Conservation (phyloP, 2,888 invertebrate genomes). For the Nebria salina region DNA sequence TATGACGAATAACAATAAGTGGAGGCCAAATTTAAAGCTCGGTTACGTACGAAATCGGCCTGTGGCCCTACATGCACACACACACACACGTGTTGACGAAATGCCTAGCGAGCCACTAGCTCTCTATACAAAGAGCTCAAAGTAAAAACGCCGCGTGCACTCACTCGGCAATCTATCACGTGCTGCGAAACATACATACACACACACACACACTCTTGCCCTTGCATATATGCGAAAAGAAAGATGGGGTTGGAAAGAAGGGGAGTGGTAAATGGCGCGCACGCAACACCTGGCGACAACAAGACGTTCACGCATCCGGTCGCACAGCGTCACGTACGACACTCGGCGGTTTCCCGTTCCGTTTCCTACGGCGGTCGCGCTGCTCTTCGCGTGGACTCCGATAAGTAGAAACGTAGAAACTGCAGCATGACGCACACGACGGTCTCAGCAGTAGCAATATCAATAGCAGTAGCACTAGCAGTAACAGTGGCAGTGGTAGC, state of each 20-base stretch:
- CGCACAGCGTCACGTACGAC: slow-evolving; percentile 29
- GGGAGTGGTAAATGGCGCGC: background rate
- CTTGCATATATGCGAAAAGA: background rate
- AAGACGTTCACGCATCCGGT: slow-evolving; percentile 13
- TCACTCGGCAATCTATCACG: slow-evolving; percentile 1
- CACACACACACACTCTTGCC: background rate
- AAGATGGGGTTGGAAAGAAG: background rate
- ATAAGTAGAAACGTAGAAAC: slow-evolving; percentile 5
- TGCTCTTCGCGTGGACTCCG: slow-evolving; percentile 1
- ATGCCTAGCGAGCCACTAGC: slow-evolving; percentile 25
- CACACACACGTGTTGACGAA: slow-evolving; percentile 13
- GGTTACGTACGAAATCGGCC: background rate
- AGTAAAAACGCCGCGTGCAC: background rate
- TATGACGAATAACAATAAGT: slow-evolving; percentile 35
- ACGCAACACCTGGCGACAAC: slow-evolving; percentile 35
- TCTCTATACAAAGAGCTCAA: background rate
- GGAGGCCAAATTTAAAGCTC: slow-evolving; percentile 24
- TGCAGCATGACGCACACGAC: background rate
- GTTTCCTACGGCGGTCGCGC: slow-evolving; percentile 29
- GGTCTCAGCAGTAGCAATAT: background rate
- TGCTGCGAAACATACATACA: background rate
- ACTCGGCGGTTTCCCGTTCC: slow-evolving; percentile 40
- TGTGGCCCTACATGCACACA: background rate
- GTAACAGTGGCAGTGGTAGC: background rate
- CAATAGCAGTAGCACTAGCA: background rate